Evolutionary conservation across 2,113 vertebrate species (phyloP).

Genomic region (Electrona antarctica): DNA sequence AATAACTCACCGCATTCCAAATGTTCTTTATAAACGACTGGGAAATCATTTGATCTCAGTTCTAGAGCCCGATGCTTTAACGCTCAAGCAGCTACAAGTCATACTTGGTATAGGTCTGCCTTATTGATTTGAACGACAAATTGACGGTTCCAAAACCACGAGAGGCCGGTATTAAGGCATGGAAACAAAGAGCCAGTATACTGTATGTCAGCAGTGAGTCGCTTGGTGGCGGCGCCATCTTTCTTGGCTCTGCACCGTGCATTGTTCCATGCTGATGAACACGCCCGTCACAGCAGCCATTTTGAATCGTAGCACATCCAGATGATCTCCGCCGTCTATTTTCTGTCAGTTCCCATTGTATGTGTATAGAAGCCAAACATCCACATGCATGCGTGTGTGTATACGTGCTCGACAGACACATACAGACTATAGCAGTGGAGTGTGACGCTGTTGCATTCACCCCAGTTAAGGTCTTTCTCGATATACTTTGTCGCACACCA

Average conservation of each 20-base stretch:
- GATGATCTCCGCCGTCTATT: conserved; percentile 64
- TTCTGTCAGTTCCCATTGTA: conserved; percentile 43
- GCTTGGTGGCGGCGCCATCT: conserved; percentile 58
- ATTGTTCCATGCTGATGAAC: conserved; percentile 20
- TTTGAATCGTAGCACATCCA: conserved; percentile 55
- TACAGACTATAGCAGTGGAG: not conserved
- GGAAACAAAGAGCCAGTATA: not conserved
- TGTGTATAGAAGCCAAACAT: conserved; percentile 29
- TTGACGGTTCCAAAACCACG: not conserved
- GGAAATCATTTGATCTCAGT: too few species aligned
- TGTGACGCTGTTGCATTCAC: conserved; percentile 54
- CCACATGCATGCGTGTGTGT: not conserved
- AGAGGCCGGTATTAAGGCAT: not conserved
- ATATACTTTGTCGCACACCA: too few species aligned
- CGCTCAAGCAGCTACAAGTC: too few species aligned
- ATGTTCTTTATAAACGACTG: too few species aligned
- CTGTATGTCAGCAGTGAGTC: not conserved
- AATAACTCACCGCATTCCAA: too few species aligned
- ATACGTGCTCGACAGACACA: too few species aligned
- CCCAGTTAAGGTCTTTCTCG: conserved; percentile 27
- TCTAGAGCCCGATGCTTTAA: too few species aligned
- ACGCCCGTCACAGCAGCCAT: conserved; percentile 57
- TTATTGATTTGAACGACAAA: conserved; percentile 3
- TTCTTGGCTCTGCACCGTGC: conserved; percentile 35
- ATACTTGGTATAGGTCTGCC: too few species aligned